Conservation (phyloP, 2,888 invertebrate species). For the Cataglyphis albicans region DNA sequence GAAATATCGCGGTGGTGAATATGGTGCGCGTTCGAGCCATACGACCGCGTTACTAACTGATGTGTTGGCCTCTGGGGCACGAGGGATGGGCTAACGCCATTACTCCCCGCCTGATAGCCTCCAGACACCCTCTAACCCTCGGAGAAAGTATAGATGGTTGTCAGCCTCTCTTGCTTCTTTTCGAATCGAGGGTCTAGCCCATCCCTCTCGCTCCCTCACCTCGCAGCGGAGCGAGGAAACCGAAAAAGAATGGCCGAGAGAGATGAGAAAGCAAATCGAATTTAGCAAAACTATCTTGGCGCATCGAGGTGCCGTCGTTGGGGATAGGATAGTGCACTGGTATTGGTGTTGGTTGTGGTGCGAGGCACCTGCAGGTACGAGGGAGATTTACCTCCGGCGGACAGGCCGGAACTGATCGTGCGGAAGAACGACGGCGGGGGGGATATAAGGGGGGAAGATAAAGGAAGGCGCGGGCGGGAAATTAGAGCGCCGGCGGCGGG, state of each 20-base stretch:
- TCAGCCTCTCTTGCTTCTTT: slow-evolving; percentile 57
- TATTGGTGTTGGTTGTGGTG: slow-evolving; percentile 38
- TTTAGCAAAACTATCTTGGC: slow-evolving; percentile 78
- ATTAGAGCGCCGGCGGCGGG: slow-evolving; percentile 39
- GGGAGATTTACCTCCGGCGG: slow-evolving; percentile 77
- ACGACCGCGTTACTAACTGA: slow-evolving; percentile 76
- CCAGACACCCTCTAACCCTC: slow-evolving; percentile 72
- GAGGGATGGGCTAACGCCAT: slow-evolving; percentile 77
- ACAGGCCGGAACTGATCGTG: slow-evolving; percentile 61
- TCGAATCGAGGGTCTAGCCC: slow-evolving; percentile 17
- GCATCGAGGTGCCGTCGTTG: slow-evolving; percentile 48
- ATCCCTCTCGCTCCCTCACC: slow-evolving; percentile 35
- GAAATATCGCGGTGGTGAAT: slow-evolving; percentile 73
- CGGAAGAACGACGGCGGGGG: slow-evolving; percentile 56
- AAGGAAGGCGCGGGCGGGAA: slow-evolving; percentile 42
- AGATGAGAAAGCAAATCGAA: slow-evolving; percentile 80
- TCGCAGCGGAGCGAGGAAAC: slow-evolving; percentile 44
- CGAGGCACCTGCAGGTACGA: slow-evolving; percentile 68
- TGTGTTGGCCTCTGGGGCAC: slow-evolving; percentile 79
- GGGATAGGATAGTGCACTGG: slow-evolving; percentile 33
- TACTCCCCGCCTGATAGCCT: slow-evolving; percentile 79
- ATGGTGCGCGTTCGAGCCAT: slow-evolving; percentile 70
- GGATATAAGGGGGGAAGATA: slow-evolving; percentile 39
- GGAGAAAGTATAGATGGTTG: slow-evolving; percentile 60
- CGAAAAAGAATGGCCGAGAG: slow-evolving; percentile 67